Base-by-base conservation (phyloP, 1,140 invertebrate genomes). In the Lucilia cuprina region DNA sequence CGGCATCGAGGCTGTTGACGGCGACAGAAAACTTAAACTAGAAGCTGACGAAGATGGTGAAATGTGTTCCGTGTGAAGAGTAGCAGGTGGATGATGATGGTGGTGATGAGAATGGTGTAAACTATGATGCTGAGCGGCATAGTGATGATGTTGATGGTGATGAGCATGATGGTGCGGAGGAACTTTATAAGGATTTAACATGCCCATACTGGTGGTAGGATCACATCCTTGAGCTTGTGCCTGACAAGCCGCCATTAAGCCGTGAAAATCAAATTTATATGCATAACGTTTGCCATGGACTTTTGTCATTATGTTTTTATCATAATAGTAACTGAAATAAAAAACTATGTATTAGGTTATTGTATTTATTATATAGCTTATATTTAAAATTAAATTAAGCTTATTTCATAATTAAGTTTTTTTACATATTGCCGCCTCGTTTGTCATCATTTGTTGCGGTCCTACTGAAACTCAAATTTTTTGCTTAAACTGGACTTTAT, bases 231-330 rank as follows among this genome's bases (percentile, higher is more conserved):
- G 92, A n/a, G 95, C 93, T 87, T 96, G 95, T 14, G 95, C 92
- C 89, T 97, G 96, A 89, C 96, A 97, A 8, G 96, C 96, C 77
- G 95, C 94, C 92, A 95, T 95, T 86, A 97, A 91, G 2, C 96
- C 96, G 90, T 94, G 95, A 92, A 97, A 98, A 92, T 98, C 97
- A 91, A 98, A 98, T 91, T 97, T 97, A 93, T 98, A 98, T 75
- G 97, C 97, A 92, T 98, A 98, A 1, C 97, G 92, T 91, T 98
- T 98, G 65, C 97, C 97, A 88, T 97, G 96, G 1, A 98, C 96
- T 93, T 98, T 98, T 83, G 95, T 97, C 96, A 99, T 98, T 86
- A 99, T 97, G 88, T 98, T 98, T 92, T 99, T 99, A 92, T 99
- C 98, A 92, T 99, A 99, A 91, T 99, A 99, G 91, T 99, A 99